Conservation (phyloP, 2,888 invertebrate genomes). For the Andrena minutula region DNA sequence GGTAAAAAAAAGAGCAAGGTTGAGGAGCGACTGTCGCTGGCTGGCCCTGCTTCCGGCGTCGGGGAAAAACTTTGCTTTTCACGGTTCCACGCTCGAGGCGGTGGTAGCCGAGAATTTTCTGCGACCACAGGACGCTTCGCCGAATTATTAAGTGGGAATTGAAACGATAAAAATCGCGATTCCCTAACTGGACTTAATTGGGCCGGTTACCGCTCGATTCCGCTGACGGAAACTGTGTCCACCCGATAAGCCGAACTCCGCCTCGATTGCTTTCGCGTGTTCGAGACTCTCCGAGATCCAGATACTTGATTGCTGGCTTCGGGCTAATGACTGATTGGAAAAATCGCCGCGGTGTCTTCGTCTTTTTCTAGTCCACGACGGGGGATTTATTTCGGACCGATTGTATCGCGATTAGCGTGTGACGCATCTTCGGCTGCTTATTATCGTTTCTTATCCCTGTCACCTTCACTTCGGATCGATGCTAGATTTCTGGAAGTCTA, state of each 20-base stretch:
- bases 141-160: conserved; percentile 11
- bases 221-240: conserved; percentile 3
- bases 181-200: not conserved
- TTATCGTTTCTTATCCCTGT: too few species aligned
- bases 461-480: not conserved
- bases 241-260: not conserved
- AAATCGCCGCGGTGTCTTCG: not conserved
- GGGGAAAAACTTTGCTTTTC: conserved; percentile 3
- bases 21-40: not conserved
- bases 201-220: not conserved
- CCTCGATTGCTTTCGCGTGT: not conserved
- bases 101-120: conserved; percentile 17
- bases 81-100: not conserved
- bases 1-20: not conserved
- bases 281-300: not conserved
- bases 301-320: not conserved
- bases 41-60: not conserved
- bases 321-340: not conserved
- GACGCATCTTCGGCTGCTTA: too few species aligned
- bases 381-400: not conserved
- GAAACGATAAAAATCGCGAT: conserved; percentile 18
- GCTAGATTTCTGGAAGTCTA: too few species aligned
- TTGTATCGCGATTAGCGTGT: not conserved
- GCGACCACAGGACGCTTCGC: not conserved
- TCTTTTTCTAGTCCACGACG: not conserved